These are phyloP conservation scores for Heliconius aoede DNA, from an alignment of 2,888 invertebrate species.

Conservation along the genomic window DNA sequence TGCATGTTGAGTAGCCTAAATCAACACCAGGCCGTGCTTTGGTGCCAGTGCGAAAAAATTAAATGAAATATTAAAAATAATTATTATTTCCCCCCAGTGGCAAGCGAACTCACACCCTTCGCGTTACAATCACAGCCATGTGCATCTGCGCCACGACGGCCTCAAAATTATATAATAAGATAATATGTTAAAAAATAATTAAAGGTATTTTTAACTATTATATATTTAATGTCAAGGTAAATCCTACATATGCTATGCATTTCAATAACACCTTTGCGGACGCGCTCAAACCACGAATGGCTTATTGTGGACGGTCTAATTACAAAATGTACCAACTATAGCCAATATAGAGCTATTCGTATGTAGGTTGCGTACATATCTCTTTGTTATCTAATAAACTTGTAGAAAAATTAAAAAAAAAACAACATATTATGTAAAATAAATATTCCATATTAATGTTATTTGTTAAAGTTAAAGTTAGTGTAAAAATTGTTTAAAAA, in stretches of 20 bases:
- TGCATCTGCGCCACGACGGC: too few species aligned
- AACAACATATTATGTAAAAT: background rate
- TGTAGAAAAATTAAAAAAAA: background rate
- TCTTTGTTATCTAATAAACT: background rate
- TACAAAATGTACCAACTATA: slow-evolving; percentile 8
- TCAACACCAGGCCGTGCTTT: too few species aligned
- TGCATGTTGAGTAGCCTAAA: too few species aligned
- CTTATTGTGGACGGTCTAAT: slow-evolving; percentile 6
- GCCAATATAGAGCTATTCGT: background rate
- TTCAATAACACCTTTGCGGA: slow-evolving; percentile 14
- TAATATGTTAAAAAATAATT: background rate
- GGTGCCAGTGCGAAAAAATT: too few species aligned
- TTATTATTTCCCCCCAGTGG: too few species aligned
- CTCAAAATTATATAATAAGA: too few species aligned
- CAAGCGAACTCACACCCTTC: too few species aligned
- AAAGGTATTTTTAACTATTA: background rate
- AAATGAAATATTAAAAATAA: too few species aligned
- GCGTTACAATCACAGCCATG: too few species aligned
- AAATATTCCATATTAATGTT: too few species aligned
- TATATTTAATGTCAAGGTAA: slow-evolving; percentile 10
- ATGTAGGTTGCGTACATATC: slow-evolving; percentile 3
- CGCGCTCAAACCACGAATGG: slow-evolving; percentile 20
- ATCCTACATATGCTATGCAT: background rate
- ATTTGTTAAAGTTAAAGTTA: too few species aligned
- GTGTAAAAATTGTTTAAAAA: too few species aligned